Base-by-base conservation (phyloP, 1,140 invertebrate genomes). In the Octopus sinensis region DNA sequence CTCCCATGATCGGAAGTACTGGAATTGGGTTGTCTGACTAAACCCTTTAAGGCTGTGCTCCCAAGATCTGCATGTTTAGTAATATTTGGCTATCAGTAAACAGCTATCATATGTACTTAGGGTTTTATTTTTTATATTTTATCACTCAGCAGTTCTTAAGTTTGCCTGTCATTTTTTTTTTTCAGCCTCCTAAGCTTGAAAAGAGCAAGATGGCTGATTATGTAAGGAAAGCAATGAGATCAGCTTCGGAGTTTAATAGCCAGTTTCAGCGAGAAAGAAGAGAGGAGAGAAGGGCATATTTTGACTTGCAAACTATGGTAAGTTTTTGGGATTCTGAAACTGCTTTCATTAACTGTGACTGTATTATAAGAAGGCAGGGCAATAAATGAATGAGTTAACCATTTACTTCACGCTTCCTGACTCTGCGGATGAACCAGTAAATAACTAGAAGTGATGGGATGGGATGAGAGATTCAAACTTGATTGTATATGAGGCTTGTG, bases 221-320 rank as follows among this genome's bases (percentile, higher is more conserved):
- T 83, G 93, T 95, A 62, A 94, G 96, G 88, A 95, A 96, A 89
- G 96, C 97, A 6, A 93, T 96, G 77, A 94, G 95, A 84, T 96
- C 96, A 4, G 95, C 96, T 17, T 93, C 95, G 54, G 94, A 95
- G 82, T 99, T 95, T 95, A 99, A 99, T 91, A 90, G 93, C 0
- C 94, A 93, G 80, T 93, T 98, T 79, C 98, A 97, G 90, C 94
- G 94, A 88, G 92, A 94, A 86, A 92, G 94, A 56, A 92, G 90
- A 81, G 95, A 96, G 82, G 92, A 94, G 52, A 91, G 95, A 71
- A 85, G 86, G 79, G 88, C 90, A 6, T 92, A 90, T 79, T 92
- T 91, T 87, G 92, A 92, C 85, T 86, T 92, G 6, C 92, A 92
- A 84, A 92, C 92, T 9, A 87, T 88, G 88, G 90, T 91, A 84